Base-by-base conservation (phyloP, 2,797 vertebrate genomes). In the Hoplostethus mediterraneus region DNA sequence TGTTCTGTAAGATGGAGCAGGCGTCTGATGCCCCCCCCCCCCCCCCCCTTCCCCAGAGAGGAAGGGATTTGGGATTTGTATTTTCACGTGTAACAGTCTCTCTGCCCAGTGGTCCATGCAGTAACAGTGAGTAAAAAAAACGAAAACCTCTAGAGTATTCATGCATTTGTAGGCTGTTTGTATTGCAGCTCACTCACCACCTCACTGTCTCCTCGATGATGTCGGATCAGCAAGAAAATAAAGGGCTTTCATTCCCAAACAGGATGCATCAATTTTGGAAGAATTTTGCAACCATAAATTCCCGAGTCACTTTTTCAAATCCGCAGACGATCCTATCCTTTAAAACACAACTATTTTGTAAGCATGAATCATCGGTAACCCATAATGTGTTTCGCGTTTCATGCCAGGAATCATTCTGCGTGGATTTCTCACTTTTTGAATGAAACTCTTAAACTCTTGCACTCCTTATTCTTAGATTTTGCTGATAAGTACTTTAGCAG, bases 11-110 rank as follows among this genome's bases (percentile, higher is more conserved):
- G n/a, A 77, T 42, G 33, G 49, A 71, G 51, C 33, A 7, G 28
- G 6, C 2, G 2, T 64, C 51, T 61, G 21, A 1, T 31, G 25
- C n/a, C 6, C n/a, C 6, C 31, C 47, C 31, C 21, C 58, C 11
- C 60, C n/a, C 6, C n/a, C 6, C 31, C 47, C 31, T 28, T 61
- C 11, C 60, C 38, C 21, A 40, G 16, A 66, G 16, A 71, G 36
- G 6, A 21, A 14, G 36, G 36, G 36, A 59, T 71, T 61, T 68
- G 17, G 42, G 28, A 28, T 28, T 28, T 40, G 47, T 33, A 65
- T 66, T 21, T 48, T 59, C 28, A 79, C n/a, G 53, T 54, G 63
- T n/a, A 65, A 54, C 28, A 65, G 12, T 53, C 38, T 56, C 13
- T 38, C 33, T 28, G 28, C 28, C 3, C 28, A 28, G 28, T 28